Conservation (phyloP, 2,797 vertebrate species). For the Pempheris klunzingeri region DNA sequence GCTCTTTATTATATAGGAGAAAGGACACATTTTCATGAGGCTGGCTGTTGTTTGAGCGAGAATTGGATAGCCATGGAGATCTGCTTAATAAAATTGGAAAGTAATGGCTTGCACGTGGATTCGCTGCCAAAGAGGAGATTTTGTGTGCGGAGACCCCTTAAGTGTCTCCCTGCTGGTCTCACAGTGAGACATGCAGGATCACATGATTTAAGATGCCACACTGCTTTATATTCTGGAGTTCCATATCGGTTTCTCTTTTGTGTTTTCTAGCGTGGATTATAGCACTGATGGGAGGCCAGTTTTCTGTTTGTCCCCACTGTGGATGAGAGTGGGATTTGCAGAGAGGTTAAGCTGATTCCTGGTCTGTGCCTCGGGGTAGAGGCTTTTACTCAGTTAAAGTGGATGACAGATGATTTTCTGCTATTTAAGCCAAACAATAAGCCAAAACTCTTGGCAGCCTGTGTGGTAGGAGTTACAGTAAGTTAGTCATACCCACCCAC, state of each 20-base stretch:
- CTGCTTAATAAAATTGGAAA: too few relatives aligned
- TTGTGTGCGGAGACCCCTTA: slow-evolving; percentile 42
- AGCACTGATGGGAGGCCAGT: slow-evolving; percentile 28
- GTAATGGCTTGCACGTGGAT: slow-evolving; percentile 68
- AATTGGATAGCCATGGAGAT: slow-evolving; percentile 12
- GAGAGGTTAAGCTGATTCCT: slow-evolving; percentile 61
- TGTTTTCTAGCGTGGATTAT: slow-evolving; percentile 46
- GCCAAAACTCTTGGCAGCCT: slow-evolving; percentile 58
- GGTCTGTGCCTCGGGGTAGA: slow-evolving; percentile 46
- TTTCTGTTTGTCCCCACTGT: slow-evolving; percentile 37
- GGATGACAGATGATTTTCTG: slow-evolving; percentile 66
- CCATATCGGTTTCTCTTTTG: slow-evolving; percentile 40
- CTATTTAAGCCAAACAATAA: slow-evolving; percentile 66
- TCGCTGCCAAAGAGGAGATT: slow-evolving; percentile 47
- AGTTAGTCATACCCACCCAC: slow-evolving; percentile 52
- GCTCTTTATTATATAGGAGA: slow-evolving; percentile 14
- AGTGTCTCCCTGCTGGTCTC: slow-evolving; percentile 27
- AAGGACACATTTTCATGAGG: slow-evolving; percentile 20
- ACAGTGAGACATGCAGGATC: slow-evolving; percentile 22
- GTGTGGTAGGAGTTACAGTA: slow-evolving; percentile 51
- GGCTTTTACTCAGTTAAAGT: slow-evolving; percentile 64
- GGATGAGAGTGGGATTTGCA: slow-evolving; percentile 63
- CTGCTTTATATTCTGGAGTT: slow-evolving; percentile 34
- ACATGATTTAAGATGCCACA: slow-evolving; percentile 31
- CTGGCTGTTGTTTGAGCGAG: slow-evolving; percentile 18